Conservation (phyloP, 2,888 invertebrate species). For the Magallana nippona region DNA sequence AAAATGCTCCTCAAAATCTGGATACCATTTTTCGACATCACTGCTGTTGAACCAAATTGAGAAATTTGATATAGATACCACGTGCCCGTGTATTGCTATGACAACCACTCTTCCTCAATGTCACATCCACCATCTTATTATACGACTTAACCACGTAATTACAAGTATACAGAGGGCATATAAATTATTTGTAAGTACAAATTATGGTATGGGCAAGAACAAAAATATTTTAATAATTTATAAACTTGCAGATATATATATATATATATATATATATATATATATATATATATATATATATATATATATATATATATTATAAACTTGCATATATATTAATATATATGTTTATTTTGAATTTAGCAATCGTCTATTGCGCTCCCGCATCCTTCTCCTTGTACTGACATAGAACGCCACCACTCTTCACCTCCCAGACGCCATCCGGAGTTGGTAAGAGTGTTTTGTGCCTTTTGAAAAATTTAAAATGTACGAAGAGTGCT, state of each 20-base stretch:
- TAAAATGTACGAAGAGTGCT: too few relatives aligned
- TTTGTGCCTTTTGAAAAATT: neutral
- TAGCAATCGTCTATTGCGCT: neutral
- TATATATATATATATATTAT: too few relatives aligned
- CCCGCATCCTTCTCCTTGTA: neutral
- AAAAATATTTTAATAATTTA: neutral
- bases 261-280: too few relatives aligned
- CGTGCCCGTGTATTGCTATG: neutral
- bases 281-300: too few relatives aligned
- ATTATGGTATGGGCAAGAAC: neutral
- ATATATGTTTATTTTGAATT: neutral
- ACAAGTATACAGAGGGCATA: neutral
- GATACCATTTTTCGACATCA: neutral
- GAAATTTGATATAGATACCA: neutral
- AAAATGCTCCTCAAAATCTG: neutral
- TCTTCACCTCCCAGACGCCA: neutral
- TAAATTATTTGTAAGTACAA: neutral
- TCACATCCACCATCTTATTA: neutral
- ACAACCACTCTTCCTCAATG: neutral
- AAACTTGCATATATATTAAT: too few relatives aligned
- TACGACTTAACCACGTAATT: neutral
- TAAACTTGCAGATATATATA: too few relatives aligned
- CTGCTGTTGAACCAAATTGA: neutral
- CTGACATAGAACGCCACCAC: neutral
- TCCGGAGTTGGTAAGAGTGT: neutral